phyloP scores from a whole-genome alignment of 2,888 invertebrate genomes.

The Agrotis exclamationis region DNA sequence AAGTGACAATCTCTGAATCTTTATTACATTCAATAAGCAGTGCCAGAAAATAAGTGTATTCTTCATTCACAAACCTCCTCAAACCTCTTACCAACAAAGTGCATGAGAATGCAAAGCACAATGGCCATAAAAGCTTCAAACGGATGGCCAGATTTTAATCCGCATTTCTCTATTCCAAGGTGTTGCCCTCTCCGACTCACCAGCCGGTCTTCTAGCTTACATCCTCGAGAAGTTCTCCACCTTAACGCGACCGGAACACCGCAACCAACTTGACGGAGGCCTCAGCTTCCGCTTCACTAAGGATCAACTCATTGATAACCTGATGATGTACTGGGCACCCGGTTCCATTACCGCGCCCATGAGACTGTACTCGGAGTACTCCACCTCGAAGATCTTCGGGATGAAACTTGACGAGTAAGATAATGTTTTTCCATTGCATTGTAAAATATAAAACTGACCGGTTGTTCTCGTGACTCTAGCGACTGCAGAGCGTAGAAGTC shows the following conservation, averaged over 20 bases:
- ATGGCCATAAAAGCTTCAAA: neutral
- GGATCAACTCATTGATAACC: constrained; percentile 94
- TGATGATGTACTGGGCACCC: constrained; percentile 96
- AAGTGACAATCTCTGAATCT: too few relatives aligned
- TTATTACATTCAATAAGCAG: too few relatives aligned
- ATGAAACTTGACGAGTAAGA: constrained; percentile 86
- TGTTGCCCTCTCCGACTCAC: constrained; percentile 93
- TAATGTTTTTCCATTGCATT: too few relatives aligned
- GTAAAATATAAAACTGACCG: too few relatives aligned
- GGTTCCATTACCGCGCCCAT: constrained; percentile 94
- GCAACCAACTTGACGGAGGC: constrained; percentile 92
- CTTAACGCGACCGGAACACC: constrained; percentile 91
- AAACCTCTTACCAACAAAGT: too few relatives aligned
- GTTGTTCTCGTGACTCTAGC: too few relatives aligned
- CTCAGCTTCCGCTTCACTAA: constrained; percentile 92
- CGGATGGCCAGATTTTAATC: neutral
- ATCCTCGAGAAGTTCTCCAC: constrained; percentile 96
- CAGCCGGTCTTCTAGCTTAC: constrained; percentile 95
- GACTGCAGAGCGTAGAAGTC: too few relatives aligned
- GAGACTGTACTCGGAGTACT: constrained; percentile 94
- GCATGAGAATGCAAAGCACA: too few relatives aligned
- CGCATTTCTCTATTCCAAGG: constrained; percentile 83
- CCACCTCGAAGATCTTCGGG: constrained; percentile 73
- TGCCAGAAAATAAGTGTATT: too few relatives aligned
- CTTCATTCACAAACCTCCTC: too few relatives aligned